These are phyloP conservation scores for Misgurnus mizolepis DNA, from an alignment of 2,113 vertebrate genomes.

Conservation along the genomic window DNA sequence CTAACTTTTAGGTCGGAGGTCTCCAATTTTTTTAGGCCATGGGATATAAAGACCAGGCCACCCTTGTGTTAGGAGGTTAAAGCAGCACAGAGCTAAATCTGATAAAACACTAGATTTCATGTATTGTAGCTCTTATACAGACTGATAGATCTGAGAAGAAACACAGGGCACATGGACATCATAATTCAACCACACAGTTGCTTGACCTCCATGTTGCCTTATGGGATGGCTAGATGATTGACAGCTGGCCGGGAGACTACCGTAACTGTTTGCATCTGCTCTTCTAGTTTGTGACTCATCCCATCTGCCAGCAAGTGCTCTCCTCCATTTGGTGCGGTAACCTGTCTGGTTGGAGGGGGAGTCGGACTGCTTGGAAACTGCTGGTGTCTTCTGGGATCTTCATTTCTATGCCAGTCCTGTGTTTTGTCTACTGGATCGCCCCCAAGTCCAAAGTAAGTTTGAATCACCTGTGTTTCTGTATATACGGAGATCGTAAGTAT, in stretches of 20 bases:
- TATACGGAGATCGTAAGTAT: no score
- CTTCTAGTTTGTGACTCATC: constrained; percentile 84
- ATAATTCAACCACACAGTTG: not conserved
- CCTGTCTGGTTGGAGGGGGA: constrained; percentile 82
- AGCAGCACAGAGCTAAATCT: no score
- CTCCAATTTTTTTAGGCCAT: no score
- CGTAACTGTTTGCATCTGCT: constrained; percentile 32
- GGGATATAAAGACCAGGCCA: no score
- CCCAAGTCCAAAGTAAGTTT: constrained; percentile 82
- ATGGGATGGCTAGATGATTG: constrained; percentile 47
- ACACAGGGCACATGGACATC: not conserved
- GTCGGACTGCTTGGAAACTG: constrained; percentile 81
- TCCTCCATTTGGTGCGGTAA: constrained; percentile 88
- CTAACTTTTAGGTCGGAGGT: no score
- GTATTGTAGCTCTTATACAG: not conserved
- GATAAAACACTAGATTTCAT: no score
- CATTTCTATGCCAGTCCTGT: constrained; percentile 83
- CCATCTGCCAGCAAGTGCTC: constrained; percentile 89
- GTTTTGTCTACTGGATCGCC: constrained; percentile 82
- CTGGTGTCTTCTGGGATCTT: constrained; percentile 82
- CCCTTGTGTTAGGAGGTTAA: no score
- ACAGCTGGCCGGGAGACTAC: constrained; percentile 31
- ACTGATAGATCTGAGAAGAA: constrained; percentile 8
- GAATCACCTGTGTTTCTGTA: not conserved
- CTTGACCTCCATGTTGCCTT: constrained; percentile 16